A percentile compares a stretch with the other conserved stretches of the same genome.
Evolutionary conservation across 2,888 invertebrate genomes (phyloP).

Genomic region (Coenonympha glycerion): DNA sequence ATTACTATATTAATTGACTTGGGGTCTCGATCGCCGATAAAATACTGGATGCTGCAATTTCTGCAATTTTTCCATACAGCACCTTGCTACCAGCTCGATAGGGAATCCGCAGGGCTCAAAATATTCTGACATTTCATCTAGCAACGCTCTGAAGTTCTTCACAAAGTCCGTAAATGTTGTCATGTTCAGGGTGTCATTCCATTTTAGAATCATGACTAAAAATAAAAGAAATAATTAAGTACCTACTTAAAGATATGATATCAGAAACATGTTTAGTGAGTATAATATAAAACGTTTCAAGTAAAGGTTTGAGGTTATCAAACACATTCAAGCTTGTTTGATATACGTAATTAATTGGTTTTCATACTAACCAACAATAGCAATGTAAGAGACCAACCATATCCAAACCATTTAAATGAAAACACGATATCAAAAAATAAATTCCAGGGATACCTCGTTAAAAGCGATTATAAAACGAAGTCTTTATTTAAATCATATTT

Average conservation of each 20-base stretch:
- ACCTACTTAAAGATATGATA: too few species aligned
- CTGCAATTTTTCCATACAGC: constrained; percentile 15
- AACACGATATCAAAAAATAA: too few species aligned
- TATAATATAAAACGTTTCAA: too few species aligned
- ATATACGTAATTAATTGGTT: too few species aligned
- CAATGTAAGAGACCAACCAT: constrained; percentile 30
- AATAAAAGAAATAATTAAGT: constrained; percentile 6
- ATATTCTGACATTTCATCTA: constrained; percentile 40
- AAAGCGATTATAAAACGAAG: too few species aligned
- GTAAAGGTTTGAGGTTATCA: too few species aligned
- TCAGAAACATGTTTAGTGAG: too few species aligned
- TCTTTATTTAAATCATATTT: too few species aligned
- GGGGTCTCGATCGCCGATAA: background rate
- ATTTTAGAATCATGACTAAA: constrained; percentile 38
- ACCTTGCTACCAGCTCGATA: constrained; percentile 39
- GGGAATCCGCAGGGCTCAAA: constrained; percentile 45
- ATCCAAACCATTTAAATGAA: constrained; percentile 29
- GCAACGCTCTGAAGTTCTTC: constrained; percentile 34
- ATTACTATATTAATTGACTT: background rate
- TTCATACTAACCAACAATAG: constrained; percentile 29
- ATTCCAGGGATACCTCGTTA: too few species aligned
- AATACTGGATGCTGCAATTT: background rate
- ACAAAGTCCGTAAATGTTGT: constrained; percentile 35
- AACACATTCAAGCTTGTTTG: too few species aligned
- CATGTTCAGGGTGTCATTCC: constrained; percentile 37